Evolutionary conservation across 1,140 invertebrate species (phyloP), one percentile per base, ranked within the genome.

Genomic region (Drosophila micromelanica): DNA sequence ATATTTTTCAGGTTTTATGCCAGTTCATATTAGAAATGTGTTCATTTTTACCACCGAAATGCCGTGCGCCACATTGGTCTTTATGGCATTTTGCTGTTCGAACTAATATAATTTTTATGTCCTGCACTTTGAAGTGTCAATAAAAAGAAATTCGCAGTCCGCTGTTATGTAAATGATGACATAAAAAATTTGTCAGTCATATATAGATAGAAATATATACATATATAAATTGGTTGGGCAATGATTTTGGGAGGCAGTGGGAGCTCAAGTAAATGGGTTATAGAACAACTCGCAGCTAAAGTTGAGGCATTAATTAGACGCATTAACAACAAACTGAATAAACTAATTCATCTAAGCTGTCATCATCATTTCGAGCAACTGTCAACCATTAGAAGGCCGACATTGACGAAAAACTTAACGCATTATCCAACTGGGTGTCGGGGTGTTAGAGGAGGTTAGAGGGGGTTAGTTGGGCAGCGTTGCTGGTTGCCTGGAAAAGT

Each of bases 311-410:
- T 89, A 87, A 87, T 87, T 84, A 79, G 81, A 54, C 65, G 69
- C 79, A 89, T 84, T 87, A 73, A 51, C 70, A 46, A 57, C 45
- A 60, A 85, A 63, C 78, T 76, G 68, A 61, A 62, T 76, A 89
- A 87, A 87, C 84, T 89, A 87, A 87, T 87, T 84, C 84, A 87
- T 87, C 82, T 89, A 82, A 89, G 82, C 82, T 87, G 82, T 87
- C 84, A 87, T 87, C 84, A 87, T 87, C 84, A 89, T 84, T 87
- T 89, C 84, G 67, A 79, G 84, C 84, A 79, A 89, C 84, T 89
- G 82, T 86, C 82, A 89, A 76, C 35, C 76, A 84, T 89, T 87
- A 89, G 82, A 73, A 54, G 35, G 40, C 64, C 49, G 17, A 68
- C 78, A 75, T 76, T 89, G 78, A 87, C 79, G 82, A 86, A 86